phyloP scores from a whole-genome alignment of 2,888 invertebrate species.

The Cheilosia grossa region DNA sequence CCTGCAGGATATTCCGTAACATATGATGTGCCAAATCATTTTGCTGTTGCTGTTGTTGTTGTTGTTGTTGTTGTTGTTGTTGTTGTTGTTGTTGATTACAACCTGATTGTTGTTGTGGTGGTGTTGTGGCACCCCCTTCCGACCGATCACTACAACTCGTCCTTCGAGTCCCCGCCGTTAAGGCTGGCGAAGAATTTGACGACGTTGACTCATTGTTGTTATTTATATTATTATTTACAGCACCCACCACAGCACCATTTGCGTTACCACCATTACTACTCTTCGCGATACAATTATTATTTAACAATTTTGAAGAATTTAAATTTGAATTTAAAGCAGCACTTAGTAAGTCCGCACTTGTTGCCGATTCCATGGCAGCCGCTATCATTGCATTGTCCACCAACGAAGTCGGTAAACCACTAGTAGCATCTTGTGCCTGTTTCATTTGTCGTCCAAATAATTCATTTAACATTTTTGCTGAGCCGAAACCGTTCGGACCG shows the following conservation, averaged over 20 bases:
- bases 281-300: conserved; percentile 73
- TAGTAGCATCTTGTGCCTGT: conserved; percentile 86
- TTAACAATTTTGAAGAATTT: conserved; percentile 78
- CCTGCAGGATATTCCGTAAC: conserved; percentile 95
- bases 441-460: conserved; percentile 92
- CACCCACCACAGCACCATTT: conserved; percentile 28
- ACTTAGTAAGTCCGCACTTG: conserved; percentile 83
- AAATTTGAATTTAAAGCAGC: conserved; percentile 78
- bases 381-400: conserved; percentile 83
- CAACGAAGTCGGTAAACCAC: conserved; percentile 83
- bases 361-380: conserved; percentile 82
- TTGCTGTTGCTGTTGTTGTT: conserved; percentile 79
- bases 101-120: conserved; percentile 75
- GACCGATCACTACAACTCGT: conserved; percentile 81
- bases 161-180: conserved; percentile 44
- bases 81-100: conserved; percentile 78
- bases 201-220: conserved; percentile 75
- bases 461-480: conserved; percentile 96
- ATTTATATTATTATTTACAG: conserved; percentile 51
- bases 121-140: conserved; percentile 83
- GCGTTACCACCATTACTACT: conserved; percentile 62
- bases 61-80: conserved; percentile 76
- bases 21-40: conserved; percentile 90
- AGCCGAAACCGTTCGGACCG: conserved; percentile 92
- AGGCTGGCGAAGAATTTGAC: conserved; percentile 40